Evolutionary conservation across 2,797 vertebrate genomes (phyloP), one percentile per base, ranked within the genome.

Genomic region (Pipistrellus pipistrellus): DNA sequence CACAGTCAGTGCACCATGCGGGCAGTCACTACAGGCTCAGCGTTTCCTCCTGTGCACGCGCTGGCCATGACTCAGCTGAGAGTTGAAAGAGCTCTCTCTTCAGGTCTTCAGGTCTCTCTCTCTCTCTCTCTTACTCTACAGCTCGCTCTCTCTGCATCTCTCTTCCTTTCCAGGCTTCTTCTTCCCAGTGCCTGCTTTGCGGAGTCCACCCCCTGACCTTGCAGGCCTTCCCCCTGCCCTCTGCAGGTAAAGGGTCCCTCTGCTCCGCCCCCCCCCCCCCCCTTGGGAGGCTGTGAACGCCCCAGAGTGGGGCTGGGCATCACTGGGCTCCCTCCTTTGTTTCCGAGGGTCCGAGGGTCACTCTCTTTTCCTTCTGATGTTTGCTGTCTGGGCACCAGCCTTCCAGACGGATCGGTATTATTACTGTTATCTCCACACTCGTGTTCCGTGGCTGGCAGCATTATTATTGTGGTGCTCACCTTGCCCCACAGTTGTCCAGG

Each of bases 231-330:
- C 23, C 1, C 6, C 13, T 2, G 3, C 44, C 51, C n/a, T 35
- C 81, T 62, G 6, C 17, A 0, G 32, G 7, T 13, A 8, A 12
- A 25, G 8, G 10, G 11, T 15, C 55, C 0, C 1, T 1, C 5
- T 15, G 4, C 12, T 14, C 9, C 13, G 4, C 12, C 11, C 9
- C 13, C 14, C 32, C 3, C 18, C 3, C 5, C 14, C 15, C 48
- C 30, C 17, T 6, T 51, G 8, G 18, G 46, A 14, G 6, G 71
- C 23, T 32, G 13, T n/a, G 6, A 6, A 32, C 0, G 10, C 53
- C 27, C 14, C 20, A 32, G 48, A 21, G 18, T 2, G 13, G 12
- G 20, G 11, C 14, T 0, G 18, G n/a, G 13, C 55, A 5, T 10
- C n/a, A 6, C n/a, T 0, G 14, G 4, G 21, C 6, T 9, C 38